These are phyloP conservation scores for Macrobrachium rosenbergii DNA, from an alignment of 1,140 invertebrate genomes.

Conservation along the genomic window DNA sequence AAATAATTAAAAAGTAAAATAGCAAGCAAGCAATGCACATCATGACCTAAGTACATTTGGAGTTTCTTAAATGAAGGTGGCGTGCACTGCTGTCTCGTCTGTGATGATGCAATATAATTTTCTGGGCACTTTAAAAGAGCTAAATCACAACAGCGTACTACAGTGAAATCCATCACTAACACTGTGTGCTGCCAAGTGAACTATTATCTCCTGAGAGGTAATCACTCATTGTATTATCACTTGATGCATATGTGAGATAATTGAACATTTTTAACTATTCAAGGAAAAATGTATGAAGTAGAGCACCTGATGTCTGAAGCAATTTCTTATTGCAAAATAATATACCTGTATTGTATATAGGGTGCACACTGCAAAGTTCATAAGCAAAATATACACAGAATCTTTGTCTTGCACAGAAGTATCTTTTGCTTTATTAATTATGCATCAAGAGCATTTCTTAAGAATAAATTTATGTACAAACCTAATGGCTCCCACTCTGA, in stretches of 20 bases:
- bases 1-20: too few relatives aligned
- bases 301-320: slow-evolving; percentile 13
- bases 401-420: slow-evolving; percentile 7
- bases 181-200: slow-evolving; percentile 15
- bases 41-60: neutral
- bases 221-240: too few relatives aligned
- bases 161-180: slow-evolving; percentile 17
- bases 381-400: neutral
- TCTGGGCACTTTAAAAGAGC: slow-evolving; percentile 10
- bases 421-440: neutral
- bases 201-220: slow-evolving; percentile 1
- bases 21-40: slow-evolving; percentile 12
- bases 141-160: slow-evolving; percentile 6
- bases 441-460: slow-evolving; percentile 3
- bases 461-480: too few relatives aligned
- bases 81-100: slow-evolving; percentile 3
- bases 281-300: neutral
- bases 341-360: neutral
- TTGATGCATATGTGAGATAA: too few relatives aligned
- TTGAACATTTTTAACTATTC: neutral
- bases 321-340: neutral
- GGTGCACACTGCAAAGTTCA: slow-evolving; percentile 12
- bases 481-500: too few relatives aligned
- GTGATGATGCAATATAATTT: neutral
- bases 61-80: slow-evolving; percentile 13